A percentile compares a stretch with the other conserved stretches of the same genome.
Evolutionary conservation across 2,113 vertebrate genomes (phyloP).

Genomic region (Dicentrarchus labrax): DNA sequence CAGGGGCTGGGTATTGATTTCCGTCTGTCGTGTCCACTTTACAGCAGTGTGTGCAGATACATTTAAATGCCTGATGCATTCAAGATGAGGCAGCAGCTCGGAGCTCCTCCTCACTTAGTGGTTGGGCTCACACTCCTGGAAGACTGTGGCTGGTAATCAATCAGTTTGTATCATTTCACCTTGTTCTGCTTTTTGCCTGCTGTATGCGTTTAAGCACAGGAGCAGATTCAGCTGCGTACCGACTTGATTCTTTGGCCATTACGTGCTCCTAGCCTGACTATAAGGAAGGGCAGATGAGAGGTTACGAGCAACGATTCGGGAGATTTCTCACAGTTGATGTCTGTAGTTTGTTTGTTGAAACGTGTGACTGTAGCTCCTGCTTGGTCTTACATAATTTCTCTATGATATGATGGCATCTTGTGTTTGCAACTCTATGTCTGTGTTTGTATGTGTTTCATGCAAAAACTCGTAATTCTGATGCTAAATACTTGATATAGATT

Average conservation of each 20-base stretch:
- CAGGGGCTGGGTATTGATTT: constrained; percentile 70
- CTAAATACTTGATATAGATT: not conserved
- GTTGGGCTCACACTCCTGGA: constrained; percentile 39
- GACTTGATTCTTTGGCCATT: not conserved
- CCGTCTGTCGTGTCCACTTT: constrained; percentile 56
- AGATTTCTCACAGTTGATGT: not conserved
- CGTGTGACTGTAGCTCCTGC: not conserved
- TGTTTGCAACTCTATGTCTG: not conserved
- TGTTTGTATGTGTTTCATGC: not conserved
- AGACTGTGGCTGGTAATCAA: constrained; percentile 1
- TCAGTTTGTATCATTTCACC: constrained; percentile 10
- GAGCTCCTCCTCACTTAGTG: constrained; percentile 48
- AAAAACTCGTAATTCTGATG: not conserved
- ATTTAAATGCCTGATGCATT: constrained; percentile 71
- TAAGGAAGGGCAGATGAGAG: not conserved
- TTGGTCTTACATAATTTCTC: not conserved
- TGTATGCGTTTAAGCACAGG: not conserved
- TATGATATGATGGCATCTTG: not conserved
- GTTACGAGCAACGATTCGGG: not conserved
- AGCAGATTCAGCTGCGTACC: not conserved
- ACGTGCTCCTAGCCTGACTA: not conserved
- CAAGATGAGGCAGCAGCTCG: constrained; percentile 64
- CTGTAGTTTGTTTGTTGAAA: not conserved
- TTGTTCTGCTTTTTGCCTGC: constrained; percentile 17
- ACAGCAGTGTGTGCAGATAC: constrained; percentile 49